Conservation (phyloP, 2,797 vertebrate species). For the Gambusia yucatana region DNA sequence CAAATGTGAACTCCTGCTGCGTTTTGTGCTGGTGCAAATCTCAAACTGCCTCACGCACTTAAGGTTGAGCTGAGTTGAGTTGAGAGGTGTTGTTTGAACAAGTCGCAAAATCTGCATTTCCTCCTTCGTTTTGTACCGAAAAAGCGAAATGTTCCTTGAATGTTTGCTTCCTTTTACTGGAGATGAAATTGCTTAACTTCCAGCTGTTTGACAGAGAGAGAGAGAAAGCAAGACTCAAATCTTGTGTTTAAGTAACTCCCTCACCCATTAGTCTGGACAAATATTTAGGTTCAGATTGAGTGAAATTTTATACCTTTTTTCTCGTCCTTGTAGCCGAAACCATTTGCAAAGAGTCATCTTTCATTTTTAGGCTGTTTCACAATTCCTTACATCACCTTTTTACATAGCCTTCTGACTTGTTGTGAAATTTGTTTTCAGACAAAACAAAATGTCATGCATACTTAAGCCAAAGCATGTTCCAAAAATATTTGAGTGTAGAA, state of each 20-base stretch:
- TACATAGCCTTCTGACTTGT: neutral
- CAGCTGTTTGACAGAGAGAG: neutral
- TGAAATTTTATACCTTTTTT: constrained; percentile 24
- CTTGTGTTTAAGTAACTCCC: neutral
- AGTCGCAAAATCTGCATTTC: neutral
- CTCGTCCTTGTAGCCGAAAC: constrained; percentile 26
- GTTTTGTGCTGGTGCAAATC: neutral
- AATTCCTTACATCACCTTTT: neutral
- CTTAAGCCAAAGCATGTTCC: neutral
- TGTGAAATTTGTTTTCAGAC: neutral
- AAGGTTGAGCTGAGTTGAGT: neutral
- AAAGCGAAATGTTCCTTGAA: neutral
- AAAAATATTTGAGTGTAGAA: neutral
- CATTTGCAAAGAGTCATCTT: constrained; percentile 24
- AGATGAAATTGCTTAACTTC: neutral
- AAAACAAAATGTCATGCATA: constrained; percentile 2
- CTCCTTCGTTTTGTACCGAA: neutral
- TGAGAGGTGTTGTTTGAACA: neutral
- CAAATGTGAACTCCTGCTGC: neutral
- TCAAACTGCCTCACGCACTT: neutral
- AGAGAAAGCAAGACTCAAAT: neutral
- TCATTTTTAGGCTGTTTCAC: constrained; percentile 9
- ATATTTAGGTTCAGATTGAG: constrained; percentile 25
- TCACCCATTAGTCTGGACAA: constrained; percentile 12
- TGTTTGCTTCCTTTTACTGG: neutral